These are phyloP conservation scores for Strigamia maritima DNA, from an alignment of 2,888 invertebrate species.

Conservation along the genomic window DNA sequence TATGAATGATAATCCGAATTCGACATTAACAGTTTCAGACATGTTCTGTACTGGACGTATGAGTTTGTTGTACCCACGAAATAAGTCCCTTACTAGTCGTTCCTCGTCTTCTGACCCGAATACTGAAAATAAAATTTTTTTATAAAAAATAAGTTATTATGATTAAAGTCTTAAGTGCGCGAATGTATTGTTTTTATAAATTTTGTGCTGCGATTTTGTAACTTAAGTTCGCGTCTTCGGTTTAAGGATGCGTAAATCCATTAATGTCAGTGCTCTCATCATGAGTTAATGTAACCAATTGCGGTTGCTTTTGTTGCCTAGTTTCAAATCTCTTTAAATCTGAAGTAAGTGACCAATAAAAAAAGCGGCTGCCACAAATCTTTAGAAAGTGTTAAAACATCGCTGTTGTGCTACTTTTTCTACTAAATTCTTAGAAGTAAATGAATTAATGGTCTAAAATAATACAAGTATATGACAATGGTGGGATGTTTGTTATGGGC, in stretches of 20 bases:
- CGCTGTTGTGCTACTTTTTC: too few species aligned
- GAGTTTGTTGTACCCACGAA: slow-evolving; percentile 96
- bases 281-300: background rate
- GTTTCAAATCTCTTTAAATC: too few species aligned
- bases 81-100: slow-evolving; percentile 88
- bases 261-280: background rate
- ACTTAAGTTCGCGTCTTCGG: background rate
- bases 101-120: slow-evolving; percentile 93
- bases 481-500: too few species aligned
- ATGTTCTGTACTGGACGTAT: slow-evolving; percentile 96
- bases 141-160: background rate
- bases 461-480: too few species aligned
- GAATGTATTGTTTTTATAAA: too few species aligned
- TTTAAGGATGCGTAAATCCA: background rate
- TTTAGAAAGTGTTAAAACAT: too few species aligned
- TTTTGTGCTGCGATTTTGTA: too few species aligned
- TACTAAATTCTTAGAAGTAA: too few species aligned
- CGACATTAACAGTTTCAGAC: slow-evolving; percentile 93
- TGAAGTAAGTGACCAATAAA: too few species aligned
- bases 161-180: background rate
- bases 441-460: too few species aligned
- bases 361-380: too few species aligned
- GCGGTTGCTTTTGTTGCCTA: too few species aligned
- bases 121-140: slow-evolving; percentile 52
- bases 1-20: slow-evolving; percentile 94